Base-by-base conservation (phyloP, 2,888 invertebrate genomes). In the Crossocerus cetratus region DNA sequence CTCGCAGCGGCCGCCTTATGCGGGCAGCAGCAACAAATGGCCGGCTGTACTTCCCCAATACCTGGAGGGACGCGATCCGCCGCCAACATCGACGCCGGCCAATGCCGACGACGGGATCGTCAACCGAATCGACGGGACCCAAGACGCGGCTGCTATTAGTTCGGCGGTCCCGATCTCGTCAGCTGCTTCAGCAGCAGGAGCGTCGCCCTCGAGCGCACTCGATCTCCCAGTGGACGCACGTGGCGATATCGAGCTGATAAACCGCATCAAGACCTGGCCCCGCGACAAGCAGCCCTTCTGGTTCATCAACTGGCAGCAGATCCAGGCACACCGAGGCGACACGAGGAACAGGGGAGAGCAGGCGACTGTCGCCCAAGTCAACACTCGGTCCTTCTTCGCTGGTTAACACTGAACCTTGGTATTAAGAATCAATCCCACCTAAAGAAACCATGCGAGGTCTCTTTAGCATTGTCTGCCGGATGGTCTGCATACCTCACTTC, bases 201-300 rank as follows among this genome's bases (percentile, higher is more conserved):
- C 62, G 5, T 8, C 62, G 3, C 18, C 44, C 2, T 11, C 62
- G 0, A 58, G 63, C 0, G 44, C 78, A 0, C 86, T 88, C 21
- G 89, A 90, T 22, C 86, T 94, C 32, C 95, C 95, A 0, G 86
- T 94, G 1, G 94, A 95, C 89, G 95, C 95, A 0, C 91, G 92
- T 44, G 94, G 94, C 0, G 94, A 95, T 83, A 87, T 88, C 56
- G 91, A 92, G 2, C 88, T 94, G 2, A 91, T 95, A 0, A 92
- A 94, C 54, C 90, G 93, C n/a, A 90, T 95, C 32, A 93, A 92
- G 84, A 91, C 92, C 45, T 92, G 94, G 88, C 95, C 95, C 0
- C 87, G 92, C 63, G 94, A 95, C 76, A 91, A 94, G 56, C 93
- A 93, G 75, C 95, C 95, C 0, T 95, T 94, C 89, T 95, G 95